A percentile compares a stretch with the other conserved stretches of the same genome.
Evolutionary conservation across 2,888 invertebrate genomes (phyloP).

Genomic region (Peribatodes rhomboidaria): DNA sequence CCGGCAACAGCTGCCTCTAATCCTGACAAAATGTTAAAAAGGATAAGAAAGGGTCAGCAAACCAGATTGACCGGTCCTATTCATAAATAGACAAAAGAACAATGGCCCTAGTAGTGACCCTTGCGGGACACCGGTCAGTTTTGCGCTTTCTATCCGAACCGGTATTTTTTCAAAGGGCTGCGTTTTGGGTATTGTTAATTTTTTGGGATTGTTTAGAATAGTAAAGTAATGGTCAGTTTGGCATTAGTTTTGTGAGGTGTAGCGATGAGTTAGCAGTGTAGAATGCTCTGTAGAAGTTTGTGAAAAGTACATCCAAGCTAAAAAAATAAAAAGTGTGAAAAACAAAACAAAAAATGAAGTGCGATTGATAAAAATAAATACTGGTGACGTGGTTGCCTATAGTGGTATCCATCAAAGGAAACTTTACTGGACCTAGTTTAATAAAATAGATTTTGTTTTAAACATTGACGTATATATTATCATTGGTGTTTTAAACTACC

Average conservation of each 20-base stretch:
- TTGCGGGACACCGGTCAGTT: conserved; percentile 81
- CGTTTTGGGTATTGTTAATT: conserved; percentile 67
- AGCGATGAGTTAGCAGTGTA: conserved; percentile 56
- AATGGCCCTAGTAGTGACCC: conserved; percentile 75
- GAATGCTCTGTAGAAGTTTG: conserved; percentile 22
- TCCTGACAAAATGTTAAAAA: conserved; percentile 67
- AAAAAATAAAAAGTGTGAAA: not conserved
- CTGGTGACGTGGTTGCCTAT: no score
- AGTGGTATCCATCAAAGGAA: no score
- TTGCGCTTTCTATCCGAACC: conserved; percentile 67
- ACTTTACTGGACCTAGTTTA: no score
- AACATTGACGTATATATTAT: no score
- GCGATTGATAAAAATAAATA: no score
- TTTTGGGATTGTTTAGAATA: conserved; percentile 57
- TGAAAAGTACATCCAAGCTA: not conserved
- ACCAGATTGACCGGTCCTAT: conserved; percentile 84
- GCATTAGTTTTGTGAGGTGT: conserved; percentile 57
- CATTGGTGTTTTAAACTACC: no score
- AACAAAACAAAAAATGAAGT: no score
- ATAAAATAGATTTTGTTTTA: no score
- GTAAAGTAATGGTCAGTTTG: conserved; percentile 71
- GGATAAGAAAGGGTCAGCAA: conserved; percentile 82
- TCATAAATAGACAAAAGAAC: conserved; percentile 78
- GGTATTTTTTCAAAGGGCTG: conserved; percentile 74
- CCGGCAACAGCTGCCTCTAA: conserved; percentile 73